Conservation (phyloP, 2,113 vertebrate genomes). For the Columbina picui region DNA sequence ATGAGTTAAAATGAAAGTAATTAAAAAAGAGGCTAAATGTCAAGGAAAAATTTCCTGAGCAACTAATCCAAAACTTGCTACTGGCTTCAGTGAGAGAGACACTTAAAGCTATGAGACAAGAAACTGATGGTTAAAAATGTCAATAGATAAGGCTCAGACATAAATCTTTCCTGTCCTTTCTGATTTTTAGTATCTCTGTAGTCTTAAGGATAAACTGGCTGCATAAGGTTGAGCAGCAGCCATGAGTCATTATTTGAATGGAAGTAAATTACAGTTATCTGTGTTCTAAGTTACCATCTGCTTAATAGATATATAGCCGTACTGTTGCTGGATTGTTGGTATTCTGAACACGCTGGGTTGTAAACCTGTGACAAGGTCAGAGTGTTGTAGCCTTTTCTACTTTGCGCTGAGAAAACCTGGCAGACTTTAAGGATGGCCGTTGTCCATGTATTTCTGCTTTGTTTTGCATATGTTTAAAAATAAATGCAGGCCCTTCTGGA, state of each 20-base stretch:
- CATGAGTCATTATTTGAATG: neutral
- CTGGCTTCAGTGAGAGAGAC: neutral
- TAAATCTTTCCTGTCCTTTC: neutral
- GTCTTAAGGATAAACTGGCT: neutral
- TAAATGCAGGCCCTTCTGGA: neutral
- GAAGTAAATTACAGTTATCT: neutral
- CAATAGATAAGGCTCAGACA: neutral
- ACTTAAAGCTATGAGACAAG: neutral
- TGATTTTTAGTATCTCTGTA: neutral
- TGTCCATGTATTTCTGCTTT: neutral
- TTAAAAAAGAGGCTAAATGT: neutral
- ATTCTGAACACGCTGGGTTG: neutral
- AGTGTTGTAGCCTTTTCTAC: neutral
- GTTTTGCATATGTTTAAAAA: neutral
- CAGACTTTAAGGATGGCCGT: neutral
- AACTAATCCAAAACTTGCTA: neutral
- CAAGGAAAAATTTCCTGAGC: neutral
- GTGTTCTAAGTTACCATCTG: neutral
- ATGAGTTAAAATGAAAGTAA: neutral
- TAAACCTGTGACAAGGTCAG: neutral
- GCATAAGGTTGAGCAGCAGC: neutral
- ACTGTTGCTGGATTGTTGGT: rapidly evolving
- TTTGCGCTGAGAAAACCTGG: neutral
- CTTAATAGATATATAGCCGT: neutral
- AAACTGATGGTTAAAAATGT: neutral